Conservation (phyloP, 2,797 vertebrate species). For the Tauraco hartlaubi region DNA sequence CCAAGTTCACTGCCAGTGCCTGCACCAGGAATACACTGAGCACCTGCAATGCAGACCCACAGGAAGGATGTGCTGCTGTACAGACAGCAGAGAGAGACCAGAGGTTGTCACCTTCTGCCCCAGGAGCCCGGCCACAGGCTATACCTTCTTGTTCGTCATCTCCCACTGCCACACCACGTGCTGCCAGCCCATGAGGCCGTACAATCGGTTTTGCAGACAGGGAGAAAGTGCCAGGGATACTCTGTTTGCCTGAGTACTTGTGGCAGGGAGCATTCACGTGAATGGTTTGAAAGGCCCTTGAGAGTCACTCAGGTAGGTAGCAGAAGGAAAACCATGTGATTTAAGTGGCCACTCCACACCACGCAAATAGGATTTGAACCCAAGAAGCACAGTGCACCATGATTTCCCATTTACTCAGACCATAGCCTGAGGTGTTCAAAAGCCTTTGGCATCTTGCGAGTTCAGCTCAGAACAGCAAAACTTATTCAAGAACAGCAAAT, state of each 20-base stretch:
- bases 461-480: background rate
- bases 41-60: background rate
- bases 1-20: rapidly evolving
- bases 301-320: background rate
- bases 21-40: background rate
- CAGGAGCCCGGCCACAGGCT: background rate
- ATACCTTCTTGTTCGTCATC: background rate
- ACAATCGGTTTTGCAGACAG: background rate
- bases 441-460: background rate
- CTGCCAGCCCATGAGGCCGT: background rate
- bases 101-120: background rate
- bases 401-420: background rate
- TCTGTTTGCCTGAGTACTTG: background rate
- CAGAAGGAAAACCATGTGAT: background rate
- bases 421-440: background rate
- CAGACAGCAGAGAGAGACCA: rapidly evolving
- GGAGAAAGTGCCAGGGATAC: background rate
- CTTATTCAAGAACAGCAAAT: background rate
- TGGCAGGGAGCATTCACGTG: background rate
- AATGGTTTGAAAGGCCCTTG: background rate
- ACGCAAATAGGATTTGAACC: background rate
- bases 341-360: constrained; percentile 2
- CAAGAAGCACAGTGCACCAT: background rate
- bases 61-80: rapidly evolving
- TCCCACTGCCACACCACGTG: background rate